phyloP scores from a whole-genome alignment of 30 jellyfish, hydroid and myxozoan species.

The Pseudorhiza aurosa region DNA sequence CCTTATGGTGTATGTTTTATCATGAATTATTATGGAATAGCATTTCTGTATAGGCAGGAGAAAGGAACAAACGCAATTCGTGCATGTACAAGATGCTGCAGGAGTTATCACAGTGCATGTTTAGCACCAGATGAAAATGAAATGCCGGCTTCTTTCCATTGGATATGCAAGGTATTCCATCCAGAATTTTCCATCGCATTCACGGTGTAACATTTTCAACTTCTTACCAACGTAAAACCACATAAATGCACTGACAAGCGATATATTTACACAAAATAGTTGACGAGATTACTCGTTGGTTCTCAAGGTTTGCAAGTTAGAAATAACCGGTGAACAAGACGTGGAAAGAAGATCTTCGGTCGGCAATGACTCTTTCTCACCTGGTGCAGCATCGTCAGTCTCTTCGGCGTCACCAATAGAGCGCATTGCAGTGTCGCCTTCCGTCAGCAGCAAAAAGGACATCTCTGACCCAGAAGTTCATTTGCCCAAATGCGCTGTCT shows the following conservation, averaged over 20 bases:
- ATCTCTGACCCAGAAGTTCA: neutral
- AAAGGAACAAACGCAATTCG: neutral
- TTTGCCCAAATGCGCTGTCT: constrained; percentile 15
- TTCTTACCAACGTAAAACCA: too few relatives aligned
- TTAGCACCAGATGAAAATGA: constrained; percentile 14
- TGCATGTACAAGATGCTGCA: constrained; percentile 46
- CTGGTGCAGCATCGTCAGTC: constrained; percentile 8
- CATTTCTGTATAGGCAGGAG: neutral
- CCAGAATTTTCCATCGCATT: too few relatives aligned
- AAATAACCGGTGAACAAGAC: constrained; percentile 45
- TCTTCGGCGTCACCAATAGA: constrained; percentile 33
- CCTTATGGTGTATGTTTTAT: too few relatives aligned
- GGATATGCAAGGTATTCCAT: constrained; percentile 36
- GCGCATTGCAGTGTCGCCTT: constrained; percentile 35
- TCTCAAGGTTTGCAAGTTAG: constrained; percentile 32
- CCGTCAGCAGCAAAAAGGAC: neutral
- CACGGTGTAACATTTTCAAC: too few relatives aligned
- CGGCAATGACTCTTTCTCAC: constrained; percentile 11
- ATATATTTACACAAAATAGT: too few relatives aligned
- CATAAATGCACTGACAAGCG: too few relatives aligned
- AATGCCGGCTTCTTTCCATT: neutral
- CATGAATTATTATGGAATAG: too few relatives aligned
- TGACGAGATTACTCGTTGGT: neutral
- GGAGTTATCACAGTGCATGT: constrained; percentile 40
- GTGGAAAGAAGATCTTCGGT: neutral